Evolutionary conservation across 2,113 vertebrate species (phyloP).

Genomic region (Dolichallabes microphthalmus): DNA sequence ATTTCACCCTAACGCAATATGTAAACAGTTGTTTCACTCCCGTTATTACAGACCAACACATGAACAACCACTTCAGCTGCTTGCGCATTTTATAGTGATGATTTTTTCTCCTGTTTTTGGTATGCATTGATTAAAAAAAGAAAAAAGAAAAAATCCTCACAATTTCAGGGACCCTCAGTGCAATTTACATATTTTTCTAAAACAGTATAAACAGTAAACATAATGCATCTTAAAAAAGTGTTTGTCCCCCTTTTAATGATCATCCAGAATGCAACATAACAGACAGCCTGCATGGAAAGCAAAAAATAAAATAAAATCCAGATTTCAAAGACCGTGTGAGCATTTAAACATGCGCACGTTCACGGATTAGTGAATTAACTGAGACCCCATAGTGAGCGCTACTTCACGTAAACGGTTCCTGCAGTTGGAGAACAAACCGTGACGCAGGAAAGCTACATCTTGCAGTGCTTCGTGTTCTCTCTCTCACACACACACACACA

Average conservation of each 20-base stretch:
- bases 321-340: neutral
- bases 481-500: neutral
- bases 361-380: neutral
- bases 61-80: slow-evolving; percentile 26
- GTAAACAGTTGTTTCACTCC: slow-evolving; percentile 48
- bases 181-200: slow-evolving; percentile 40
- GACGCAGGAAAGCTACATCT: slow-evolving; percentile 46
- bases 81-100: slow-evolving; percentile 11
- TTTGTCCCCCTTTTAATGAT: slow-evolving; percentile 34
- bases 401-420: neutral
- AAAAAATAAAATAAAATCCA: neutral
- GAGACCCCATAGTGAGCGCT: slow-evolving; percentile 1
- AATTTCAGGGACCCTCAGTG: slow-evolving; percentile 49
- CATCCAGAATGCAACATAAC: neutral
- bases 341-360: neutral
- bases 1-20: slow-evolving; percentile 28
- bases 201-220: slow-evolving; percentile 46
- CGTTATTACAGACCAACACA: slow-evolving; percentile 9
- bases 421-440: slow-evolving; percentile 16
- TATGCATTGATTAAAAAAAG: slow-evolving; percentile 13
- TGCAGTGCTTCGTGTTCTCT: neutral
- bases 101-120: slow-evolving; percentile 35
- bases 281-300: neutral
- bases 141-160: slow-evolving; percentile 27
- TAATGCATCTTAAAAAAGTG: slow-evolving; percentile 32